Base-by-base conservation (phyloP, 2,888 invertebrate genomes). In the Drosophila melanosoma region DNA sequence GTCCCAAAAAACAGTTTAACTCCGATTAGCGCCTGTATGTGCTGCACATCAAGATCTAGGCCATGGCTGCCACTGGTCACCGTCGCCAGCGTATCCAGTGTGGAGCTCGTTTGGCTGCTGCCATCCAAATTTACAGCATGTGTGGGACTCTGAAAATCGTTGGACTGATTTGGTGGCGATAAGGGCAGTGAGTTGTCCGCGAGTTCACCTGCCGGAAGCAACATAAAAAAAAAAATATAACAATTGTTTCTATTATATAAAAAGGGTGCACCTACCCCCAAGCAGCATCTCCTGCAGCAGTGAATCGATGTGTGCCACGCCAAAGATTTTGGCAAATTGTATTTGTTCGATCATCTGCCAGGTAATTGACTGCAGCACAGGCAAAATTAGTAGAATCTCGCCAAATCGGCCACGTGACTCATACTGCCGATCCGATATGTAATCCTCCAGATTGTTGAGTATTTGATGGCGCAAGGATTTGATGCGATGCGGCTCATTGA, bases 331-430 rank as follows among this genome's bases (percentile, higher is more conserved):
- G 6, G 98, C 98, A 93, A 98, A 98, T 93, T 99, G 98, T 63
- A 99, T 98, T 94, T 99, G 98, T 92, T 99, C 98, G 87, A 99
- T 98, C 98, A 99, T 98, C 94, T 99, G 98, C 98, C 98, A 98
- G 15, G 98, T 98, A 91, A 99, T 98, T 83, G 97, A 98, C 94
- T 99, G 99, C 68, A 99, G 94, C 38, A 98, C 97, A 62, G 99
- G 99, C 83, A 99, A 94, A n/a, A 98, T 96, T 45, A 99, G 94
- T 66, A 99, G 94, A 76, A 99, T 95, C 92, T 99, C 98, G 0
- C 99, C 99, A 93, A 99, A 99, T 61, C 98, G 95, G 10, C 98
- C 98, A 85, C 98, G 95, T 0, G 96, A 96, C 93, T 98, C 98
- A 93, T 99, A 99, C 93, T 99, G 98, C 4, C 98, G 95, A 93